Evolutionary conservation across 2,888 invertebrate genomes (phyloP).

Genomic region (Temnothorax rugatulus): DNA sequence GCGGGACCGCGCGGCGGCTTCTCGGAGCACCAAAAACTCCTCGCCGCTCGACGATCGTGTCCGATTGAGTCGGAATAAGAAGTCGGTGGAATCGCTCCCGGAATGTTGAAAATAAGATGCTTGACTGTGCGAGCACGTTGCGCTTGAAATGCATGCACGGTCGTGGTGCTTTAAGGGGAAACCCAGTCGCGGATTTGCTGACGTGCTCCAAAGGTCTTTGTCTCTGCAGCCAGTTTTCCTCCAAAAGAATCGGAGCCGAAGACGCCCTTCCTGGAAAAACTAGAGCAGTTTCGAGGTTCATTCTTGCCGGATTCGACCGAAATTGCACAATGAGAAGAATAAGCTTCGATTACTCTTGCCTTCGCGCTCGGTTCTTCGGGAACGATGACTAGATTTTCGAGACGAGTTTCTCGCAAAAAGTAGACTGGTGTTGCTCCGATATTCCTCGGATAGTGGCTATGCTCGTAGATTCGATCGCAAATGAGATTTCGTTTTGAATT

Average conservation of each 20-base stretch:
- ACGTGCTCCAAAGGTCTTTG: conserved; percentile 19
- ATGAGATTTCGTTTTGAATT: background rate
- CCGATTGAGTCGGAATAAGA: background rate
- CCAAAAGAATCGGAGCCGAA: background rate
- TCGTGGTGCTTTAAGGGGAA: conserved; percentile 10
- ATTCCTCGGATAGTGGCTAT: background rate
- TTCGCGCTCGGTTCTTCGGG: background rate
- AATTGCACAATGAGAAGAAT: background rate
- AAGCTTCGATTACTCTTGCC: background rate
- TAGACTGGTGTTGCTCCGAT: background rate
- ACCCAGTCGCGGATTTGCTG: conserved; percentile 3
- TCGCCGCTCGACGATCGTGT: conserved; percentile 1
- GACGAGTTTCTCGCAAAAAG: background rate
- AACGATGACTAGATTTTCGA: background rate
- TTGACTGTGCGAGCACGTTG: conserved; percentile 17
- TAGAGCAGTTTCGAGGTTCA: conserved; percentile 18
- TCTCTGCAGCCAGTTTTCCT: conserved; percentile 1
- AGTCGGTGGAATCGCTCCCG: conserved; percentile 9
- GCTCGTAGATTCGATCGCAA: background rate
- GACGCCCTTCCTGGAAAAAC: conserved; percentile 11
- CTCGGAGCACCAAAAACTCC: background rate
- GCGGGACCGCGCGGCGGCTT: background rate
- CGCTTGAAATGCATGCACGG: conserved; percentile 21
- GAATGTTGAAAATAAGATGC: conserved; percentile 39
- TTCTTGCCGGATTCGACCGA: background rate